Evolutionary conservation across 2,113 vertebrate genomes (phyloP).

Genomic region (human (Homo sapiens)): GRCh38 chrY:7729501-7730000

Average conservation of each 20-base stretch:
- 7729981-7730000: neutral
- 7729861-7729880: neutral
- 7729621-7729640: slow-evolving; percentile 26
- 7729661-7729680: slow-evolving; percentile 60
- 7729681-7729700: slow-evolving; percentile 52
- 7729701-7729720: neutral
- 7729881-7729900: accelerated
- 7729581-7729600: slow-evolving; percentile 51
- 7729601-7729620: slow-evolving; percentile 57
- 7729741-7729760: slow-evolving; percentile 76
- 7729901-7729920: accelerated
- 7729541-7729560: slow-evolving; percentile 4
- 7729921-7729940: accelerated
- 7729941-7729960: neutral
- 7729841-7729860: slow-evolving; percentile 82
- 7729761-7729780: slow-evolving; percentile 75
- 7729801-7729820: slow-evolving; percentile 94
- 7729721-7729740: slow-evolving; percentile 83
- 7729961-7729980: neutral
- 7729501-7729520: slow-evolving; percentile 58
- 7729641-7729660: slow-evolving; percentile 49
- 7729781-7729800: slow-evolving; percentile 90
- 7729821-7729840: slow-evolving; percentile 95
- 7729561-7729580: slow-evolving; percentile 57
- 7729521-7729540: neutral